phyloP scores from a whole-genome alignment of 1,140 invertebrate species.

The Campoletis sonorensis region DNA sequence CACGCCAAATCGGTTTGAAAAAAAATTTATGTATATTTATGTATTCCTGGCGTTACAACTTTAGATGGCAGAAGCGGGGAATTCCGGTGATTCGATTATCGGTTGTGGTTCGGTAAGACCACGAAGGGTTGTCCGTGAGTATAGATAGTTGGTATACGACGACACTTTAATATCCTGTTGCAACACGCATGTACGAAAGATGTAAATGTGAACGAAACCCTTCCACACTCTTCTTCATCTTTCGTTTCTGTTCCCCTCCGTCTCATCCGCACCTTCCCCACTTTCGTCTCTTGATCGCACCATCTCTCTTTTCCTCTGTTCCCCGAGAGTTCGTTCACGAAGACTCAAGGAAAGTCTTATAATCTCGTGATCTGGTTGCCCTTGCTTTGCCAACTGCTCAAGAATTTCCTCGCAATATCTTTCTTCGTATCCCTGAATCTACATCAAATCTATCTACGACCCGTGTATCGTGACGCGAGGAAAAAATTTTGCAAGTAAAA shows the following conservation, averaged over 20 bases:
- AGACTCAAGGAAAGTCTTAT: conserved; percentile 22
- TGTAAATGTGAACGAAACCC: conserved; percentile 3
- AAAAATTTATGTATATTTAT: neutral
- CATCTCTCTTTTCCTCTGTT: conserved; percentile 10
- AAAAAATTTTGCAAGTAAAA: neutral
- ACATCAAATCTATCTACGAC: neutral
- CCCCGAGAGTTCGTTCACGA: conserved; percentile 20
- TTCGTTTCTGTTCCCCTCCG: neutral
- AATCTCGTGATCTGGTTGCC: conserved; percentile 42
- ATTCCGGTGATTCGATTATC: conserved; percentile 41
- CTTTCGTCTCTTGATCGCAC: neutral
- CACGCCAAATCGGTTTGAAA: conserved; percentile 1
- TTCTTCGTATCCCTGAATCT: conserved; percentile 34
- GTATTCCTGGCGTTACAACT: neutral
- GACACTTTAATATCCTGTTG: neutral
- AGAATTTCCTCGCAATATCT: conserved; percentile 8
- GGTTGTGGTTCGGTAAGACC: conserved; percentile 23
- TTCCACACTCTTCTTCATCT: neutral
- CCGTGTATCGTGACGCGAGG: neutral
- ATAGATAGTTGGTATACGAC: conserved; percentile 7
- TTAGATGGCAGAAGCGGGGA: neutral
- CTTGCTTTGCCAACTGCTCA: conserved; percentile 29
- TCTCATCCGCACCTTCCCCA: neutral
- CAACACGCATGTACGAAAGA: conserved; percentile 4
- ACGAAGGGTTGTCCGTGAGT: conserved; percentile 29